Evolutionary conservation across 2,113 vertebrate species (phyloP).

Genomic region (Geothlypis trichas): DNA sequence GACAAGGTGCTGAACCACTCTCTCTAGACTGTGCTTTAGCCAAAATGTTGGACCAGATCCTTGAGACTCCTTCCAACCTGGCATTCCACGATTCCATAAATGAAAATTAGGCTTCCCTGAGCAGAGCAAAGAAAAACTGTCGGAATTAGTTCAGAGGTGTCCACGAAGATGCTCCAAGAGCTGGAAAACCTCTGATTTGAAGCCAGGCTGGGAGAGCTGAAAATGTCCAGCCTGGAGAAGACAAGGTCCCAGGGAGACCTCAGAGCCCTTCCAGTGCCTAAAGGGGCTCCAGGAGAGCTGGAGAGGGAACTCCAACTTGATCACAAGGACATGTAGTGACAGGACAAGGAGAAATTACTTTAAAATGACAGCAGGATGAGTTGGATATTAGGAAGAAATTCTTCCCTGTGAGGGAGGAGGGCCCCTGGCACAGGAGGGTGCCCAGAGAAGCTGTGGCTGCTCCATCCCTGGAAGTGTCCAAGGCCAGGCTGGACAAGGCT

Average conservation of each 20-base stretch:
- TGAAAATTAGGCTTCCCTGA: not conserved
- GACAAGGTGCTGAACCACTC: not conserved
- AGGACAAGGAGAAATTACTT: not conserved
- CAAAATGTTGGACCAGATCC: not conserved
- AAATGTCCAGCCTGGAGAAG: not conserved
- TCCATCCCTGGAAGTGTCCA: not conserved
- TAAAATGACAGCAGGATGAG: too few species aligned
- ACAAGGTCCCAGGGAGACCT: not conserved
- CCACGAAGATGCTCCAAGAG: not conserved
- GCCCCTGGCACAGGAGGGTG: rapidly evolving
- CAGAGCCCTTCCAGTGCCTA: rapidly evolving
- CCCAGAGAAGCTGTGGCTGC: not conserved
- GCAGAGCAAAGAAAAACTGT: not conserved
- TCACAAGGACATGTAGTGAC: rapidly evolving
- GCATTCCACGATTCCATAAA: not conserved
- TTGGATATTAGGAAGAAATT: not conserved
- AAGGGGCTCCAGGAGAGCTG: not conserved
- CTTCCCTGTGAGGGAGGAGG: rapidly evolving
- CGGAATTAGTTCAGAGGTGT: not conserved
- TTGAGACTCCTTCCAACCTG: not conserved
- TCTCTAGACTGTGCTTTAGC: not conserved
- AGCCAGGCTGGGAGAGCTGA: not conserved
- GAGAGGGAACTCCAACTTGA: not conserved
- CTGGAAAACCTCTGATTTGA: not conserved
- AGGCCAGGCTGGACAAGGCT: rapidly evolving